These are phyloP conservation scores for Schizopygopsis pylzovi DNA, from an alignment of 2,797 vertebrate species.

Conservation along the genomic window DNA sequence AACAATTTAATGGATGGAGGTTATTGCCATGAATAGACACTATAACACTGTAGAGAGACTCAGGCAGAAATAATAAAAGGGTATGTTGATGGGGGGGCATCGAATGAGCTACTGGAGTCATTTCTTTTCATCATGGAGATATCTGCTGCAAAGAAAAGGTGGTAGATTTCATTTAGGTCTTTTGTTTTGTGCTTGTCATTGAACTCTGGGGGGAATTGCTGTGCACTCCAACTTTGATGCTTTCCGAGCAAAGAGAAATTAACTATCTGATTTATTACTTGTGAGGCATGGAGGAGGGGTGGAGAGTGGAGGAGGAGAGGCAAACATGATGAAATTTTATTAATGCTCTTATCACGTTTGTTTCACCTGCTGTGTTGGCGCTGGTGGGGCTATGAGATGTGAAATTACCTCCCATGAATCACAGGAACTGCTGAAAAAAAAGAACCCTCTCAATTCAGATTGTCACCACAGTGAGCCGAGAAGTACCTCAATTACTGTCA, in stretches of 20 bases:
- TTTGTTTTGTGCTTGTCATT: slow-evolving; percentile 66
- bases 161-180: slow-evolving; percentile 67
- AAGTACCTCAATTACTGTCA: slow-evolving; percentile 57
- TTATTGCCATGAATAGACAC: slow-evolving; percentile 63
- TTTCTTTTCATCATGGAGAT: slow-evolving; percentile 60
- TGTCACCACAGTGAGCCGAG: slow-evolving; percentile 34
- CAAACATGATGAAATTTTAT: slow-evolving; percentile 58
- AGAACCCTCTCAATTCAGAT: slow-evolving; percentile 13
- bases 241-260: slow-evolving; percentile 32
- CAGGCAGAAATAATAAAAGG: slow-evolving; percentile 60
- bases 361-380: slow-evolving; percentile 56
- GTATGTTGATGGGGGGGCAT: slow-evolving; percentile 34
- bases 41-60: slow-evolving; percentile 55
- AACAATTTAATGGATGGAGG: slow-evolving; percentile 61
- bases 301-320: slow-evolving; percentile 19
- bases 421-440: slow-evolving; percentile 18
- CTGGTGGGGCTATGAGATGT: slow-evolving; percentile 32
- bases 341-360: slow-evolving; percentile 61
- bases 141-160: slow-evolving; percentile 58
- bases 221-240: slow-evolving; percentile 47
- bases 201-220: slow-evolving; percentile 62
- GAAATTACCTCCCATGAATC: slow-evolving; percentile 55
- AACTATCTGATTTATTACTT: slow-evolving; percentile 54
- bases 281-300: slow-evolving; percentile 36
- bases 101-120: slow-evolving; percentile 39